Conservation (phyloP, 2,888 invertebrate species). For the Pheosia tremula region DNA sequence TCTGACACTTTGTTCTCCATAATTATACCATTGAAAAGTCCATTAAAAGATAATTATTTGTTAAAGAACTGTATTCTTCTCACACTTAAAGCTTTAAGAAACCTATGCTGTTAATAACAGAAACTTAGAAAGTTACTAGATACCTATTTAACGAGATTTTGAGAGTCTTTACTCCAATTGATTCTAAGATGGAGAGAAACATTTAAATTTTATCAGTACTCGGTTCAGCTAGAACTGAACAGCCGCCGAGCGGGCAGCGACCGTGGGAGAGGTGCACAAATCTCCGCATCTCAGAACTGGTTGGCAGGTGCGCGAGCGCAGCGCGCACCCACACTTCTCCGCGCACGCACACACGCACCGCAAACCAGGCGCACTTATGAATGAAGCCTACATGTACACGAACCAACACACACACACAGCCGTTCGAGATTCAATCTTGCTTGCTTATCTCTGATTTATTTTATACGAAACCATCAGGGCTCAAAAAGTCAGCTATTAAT, state of each 20-base stretch:
- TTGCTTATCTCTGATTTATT: constrained; percentile 83
- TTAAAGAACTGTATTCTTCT: too few relatives aligned
- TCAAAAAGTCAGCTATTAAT: constrained; percentile 79
- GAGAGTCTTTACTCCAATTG: constrained; percentile 24
- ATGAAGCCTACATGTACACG: constrained; percentile 69
- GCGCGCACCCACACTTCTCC: constrained; percentile 46
- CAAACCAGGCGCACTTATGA: constrained; percentile 77
- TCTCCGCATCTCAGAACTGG: constrained; percentile 84
- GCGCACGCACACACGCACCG: constrained; percentile 38
- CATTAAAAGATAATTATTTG: too few relatives aligned
- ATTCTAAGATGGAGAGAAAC: constrained; percentile 51
- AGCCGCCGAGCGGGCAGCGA: constrained; percentile 76
- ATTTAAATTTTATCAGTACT: constrained; percentile 75
- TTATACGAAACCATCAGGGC: constrained; percentile 74
- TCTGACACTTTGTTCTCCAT: neutral
- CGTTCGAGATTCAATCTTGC: constrained; percentile 63
- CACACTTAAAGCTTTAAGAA: too few relatives aligned
- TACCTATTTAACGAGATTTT: neutral
- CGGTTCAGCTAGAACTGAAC: constrained; percentile 75
- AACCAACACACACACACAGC: constrained; percentile 45
- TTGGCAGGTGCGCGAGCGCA: constrained; percentile 79
- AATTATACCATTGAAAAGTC: too few relatives aligned
- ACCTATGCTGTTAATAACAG: too few relatives aligned
- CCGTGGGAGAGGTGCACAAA: constrained; percentile 84
- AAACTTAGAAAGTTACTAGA: too few relatives aligned